Evolutionary conservation across 2,888 invertebrate genomes (phyloP), one percentile per base, ranked within the genome.

Genomic region (Drosophila niveifrons): DNA sequence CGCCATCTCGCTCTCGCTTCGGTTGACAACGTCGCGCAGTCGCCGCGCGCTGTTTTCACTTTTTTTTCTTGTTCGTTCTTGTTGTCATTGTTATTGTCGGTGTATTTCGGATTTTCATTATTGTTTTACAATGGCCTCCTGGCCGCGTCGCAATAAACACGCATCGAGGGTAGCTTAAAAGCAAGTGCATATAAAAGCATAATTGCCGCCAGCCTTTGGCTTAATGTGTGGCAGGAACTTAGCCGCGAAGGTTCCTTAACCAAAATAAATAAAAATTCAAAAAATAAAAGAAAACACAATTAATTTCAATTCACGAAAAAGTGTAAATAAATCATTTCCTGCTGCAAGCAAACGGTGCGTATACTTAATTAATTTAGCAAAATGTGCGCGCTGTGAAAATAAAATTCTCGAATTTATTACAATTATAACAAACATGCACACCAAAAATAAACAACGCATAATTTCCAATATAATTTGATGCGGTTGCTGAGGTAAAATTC

Each of bases 131-230:
- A 83, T 87, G 75, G 74, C 75, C 72, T 69, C 62, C 50, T 58
- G 61, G 63, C 59, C 76, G 71, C 87, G 84, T 80, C 83, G 83
- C 82, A 83, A 80, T 87, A 83, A 87, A 70, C 75, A 75, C 78
- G 58, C 82, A 69, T 69, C 15, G 17, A 48, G 47, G 65, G 69
- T 41, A 50, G 59, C 61, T 66, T 50, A 63, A 51, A 61, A 6
- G n/a, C n/a, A 77, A 61, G 69, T 69, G 73, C 69, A 81, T 82
- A 83, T 83, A 83, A 83, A 83, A 83, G 84, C 84, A 72, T 87
- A 87, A 87, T 80, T 82, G 75, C 71, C 73, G 62, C 52, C 59
- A 66, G 80, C 66, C 85, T 69, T 66, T 69, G 75, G 72, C 80
- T 83, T 78, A 87, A 87, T 87, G 67, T 78, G 82, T 72, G 80